These are phyloP conservation scores for Xanthia togata DNA, from an alignment of 2,888 invertebrate species.

Conservation along the genomic window DNA sequence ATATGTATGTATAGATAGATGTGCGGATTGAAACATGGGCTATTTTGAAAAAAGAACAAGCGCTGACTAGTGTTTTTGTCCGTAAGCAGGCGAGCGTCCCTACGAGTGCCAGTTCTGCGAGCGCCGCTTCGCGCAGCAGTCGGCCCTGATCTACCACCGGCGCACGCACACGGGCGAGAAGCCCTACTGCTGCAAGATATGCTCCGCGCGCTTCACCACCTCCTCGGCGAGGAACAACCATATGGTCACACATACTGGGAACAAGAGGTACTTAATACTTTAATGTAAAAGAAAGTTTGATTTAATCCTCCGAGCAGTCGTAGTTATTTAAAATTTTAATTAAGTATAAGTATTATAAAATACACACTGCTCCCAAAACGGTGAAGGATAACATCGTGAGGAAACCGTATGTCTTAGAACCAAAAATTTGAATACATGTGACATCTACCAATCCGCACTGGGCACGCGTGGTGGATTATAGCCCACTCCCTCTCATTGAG, in stretches of 20 bases:
- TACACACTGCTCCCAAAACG: too few relatives aligned
- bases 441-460: too few relatives aligned
- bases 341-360: too few relatives aligned
- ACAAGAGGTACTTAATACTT: conserved; percentile 79
- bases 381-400: too few relatives aligned
- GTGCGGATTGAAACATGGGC: not conserved
- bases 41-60: not conserved
- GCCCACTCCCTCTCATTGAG: too few relatives aligned
- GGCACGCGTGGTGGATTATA: too few relatives aligned
- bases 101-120: conserved; percentile 87
- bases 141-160: conserved; percentile 88
- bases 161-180: conserved; percentile 90
- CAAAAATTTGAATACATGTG: too few relatives aligned
- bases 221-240: conserved; percentile 89
- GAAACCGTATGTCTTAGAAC: too few relatives aligned
- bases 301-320: too few relatives aligned
- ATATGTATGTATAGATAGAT: too few relatives aligned
- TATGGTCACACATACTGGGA: conserved; percentile 85
- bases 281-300: too few relatives aligned
- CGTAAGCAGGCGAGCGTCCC: conserved; percentile 84
- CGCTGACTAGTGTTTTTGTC: not conserved
- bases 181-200: conserved; percentile 87
- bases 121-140: conserved; percentile 88
- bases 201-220: conserved; percentile 87
- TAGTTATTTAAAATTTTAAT: too few relatives aligned